These are phyloP conservation scores for Gallinago jamesoni DNA, from an alignment of 2,113 vertebrate genomes.

Conservation along the genomic window DNA sequence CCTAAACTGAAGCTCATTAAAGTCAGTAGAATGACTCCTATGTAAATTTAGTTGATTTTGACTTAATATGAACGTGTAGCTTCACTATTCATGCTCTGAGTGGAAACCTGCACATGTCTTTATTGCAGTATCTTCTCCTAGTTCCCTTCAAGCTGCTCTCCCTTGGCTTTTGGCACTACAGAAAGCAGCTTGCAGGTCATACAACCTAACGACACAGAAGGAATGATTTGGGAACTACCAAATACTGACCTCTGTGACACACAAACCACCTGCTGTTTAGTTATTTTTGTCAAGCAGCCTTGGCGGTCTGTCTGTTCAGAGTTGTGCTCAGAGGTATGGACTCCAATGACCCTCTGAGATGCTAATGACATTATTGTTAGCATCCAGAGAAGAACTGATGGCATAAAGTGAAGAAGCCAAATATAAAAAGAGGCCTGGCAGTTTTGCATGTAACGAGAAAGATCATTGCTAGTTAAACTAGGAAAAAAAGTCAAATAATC, in stretches of 20 bases:
- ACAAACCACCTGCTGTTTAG: neutral
- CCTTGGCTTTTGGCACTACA: neutral
- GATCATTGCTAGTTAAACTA: neutral
- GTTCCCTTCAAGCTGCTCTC: rapidly evolving
- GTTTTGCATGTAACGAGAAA: neutral
- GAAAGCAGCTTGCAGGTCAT: neutral
- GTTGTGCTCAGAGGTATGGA: neutral
- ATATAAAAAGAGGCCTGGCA: neutral
- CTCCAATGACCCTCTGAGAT: rapidly evolving
- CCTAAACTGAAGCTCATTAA: neutral
- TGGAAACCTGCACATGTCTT: neutral
- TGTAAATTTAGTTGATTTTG: neutral
- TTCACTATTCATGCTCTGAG: neutral
- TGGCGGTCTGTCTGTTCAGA: neutral
- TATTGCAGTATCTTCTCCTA: neutral
- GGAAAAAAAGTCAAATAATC: neutral
- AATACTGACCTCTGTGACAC: neutral
- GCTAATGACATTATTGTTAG: neutral
- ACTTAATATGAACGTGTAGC: neutral
- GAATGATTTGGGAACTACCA: neutral
- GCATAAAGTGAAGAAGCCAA: neutral
- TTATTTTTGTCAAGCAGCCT: neutral
- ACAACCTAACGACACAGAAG: neutral
- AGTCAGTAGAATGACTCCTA: neutral
- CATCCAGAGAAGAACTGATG: neutral